A percentile compares a stretch with the other conserved stretches of the same genome.
Conservation (phyloP, 2,888 invertebrate genomes). For the Cerastis rubricosa region DNA sequence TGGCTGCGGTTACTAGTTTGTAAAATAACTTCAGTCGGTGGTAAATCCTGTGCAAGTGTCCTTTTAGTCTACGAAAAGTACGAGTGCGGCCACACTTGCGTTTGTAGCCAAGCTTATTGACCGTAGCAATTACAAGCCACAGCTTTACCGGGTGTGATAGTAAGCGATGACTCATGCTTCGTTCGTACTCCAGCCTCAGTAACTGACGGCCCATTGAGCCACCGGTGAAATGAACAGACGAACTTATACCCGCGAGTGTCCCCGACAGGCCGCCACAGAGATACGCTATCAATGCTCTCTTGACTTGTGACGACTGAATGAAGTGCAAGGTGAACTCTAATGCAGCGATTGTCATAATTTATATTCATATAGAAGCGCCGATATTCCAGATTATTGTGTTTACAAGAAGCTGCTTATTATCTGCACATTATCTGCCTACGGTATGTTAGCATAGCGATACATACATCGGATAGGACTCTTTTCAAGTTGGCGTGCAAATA, state of each 20-base stretch:
- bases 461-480: slow-evolving; percentile 1
- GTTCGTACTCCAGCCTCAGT: background rate
- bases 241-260: slow-evolving; percentile 42
- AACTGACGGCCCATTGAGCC: slow-evolving; percentile 32
- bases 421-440: slow-evolving; percentile 17
- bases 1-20: background rate
- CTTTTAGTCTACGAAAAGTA: background rate
- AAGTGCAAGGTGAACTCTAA: slow-evolving; percentile 66
- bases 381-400: slow-evolving; percentile 22
- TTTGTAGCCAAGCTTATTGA: slow-evolving; percentile 1
- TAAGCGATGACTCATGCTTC: slow-evolving; percentile 9
- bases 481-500: background rate
- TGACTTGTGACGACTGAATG: slow-evolving; percentile 48
- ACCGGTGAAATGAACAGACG: slow-evolving; percentile 59
- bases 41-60: too few species aligned
- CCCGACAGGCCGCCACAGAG: background rate
- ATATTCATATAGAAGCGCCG: slow-evolving; percentile 28
- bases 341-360: slow-evolving; percentile 17
- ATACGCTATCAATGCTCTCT: slow-evolving; percentile 59
- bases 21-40: background rate
- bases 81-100: background rate
- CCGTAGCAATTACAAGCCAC: background rate
- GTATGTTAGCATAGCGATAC: slow-evolving; percentile 19
- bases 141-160: background rate
- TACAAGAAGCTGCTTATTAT: background rate